These are phyloP conservation scores for Eubucco bourcierii DNA, from an alignment of 2,113 vertebrate genomes.

Conservation along the genomic window DNA sequence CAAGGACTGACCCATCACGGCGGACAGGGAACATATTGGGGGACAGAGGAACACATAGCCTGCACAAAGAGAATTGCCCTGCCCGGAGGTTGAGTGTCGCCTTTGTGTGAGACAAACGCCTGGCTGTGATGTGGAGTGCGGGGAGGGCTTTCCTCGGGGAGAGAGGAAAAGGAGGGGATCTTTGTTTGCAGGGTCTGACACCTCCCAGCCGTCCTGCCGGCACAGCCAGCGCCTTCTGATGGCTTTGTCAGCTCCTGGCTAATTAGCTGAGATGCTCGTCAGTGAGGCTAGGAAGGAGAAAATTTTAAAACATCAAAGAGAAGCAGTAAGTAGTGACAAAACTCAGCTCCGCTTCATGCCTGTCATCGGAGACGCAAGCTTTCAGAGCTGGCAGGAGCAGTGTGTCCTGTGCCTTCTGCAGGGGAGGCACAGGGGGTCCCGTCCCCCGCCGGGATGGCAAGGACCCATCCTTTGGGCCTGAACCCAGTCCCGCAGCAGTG, in stretches of 20 bases:
- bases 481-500: not conserved
- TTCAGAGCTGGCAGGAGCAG: not conserved
- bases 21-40: not conserved
- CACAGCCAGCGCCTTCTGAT: constrained; percentile 44
- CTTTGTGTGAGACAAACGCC: constrained; percentile 55
- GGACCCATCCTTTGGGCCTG: not conserved
- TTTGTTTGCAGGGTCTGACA: constrained; percentile 68
- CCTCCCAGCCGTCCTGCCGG: constrained; percentile 43
- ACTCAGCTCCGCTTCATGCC: not conserved
- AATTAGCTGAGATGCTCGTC: constrained; percentile 46
- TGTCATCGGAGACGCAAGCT: not conserved
- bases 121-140: not conserved
- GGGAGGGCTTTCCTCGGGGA: not conserved
- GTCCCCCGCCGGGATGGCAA: rapidly evolving
- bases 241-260: constrained; percentile 58
- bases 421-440: not conserved
- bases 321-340: constrained; percentile 22
- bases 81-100: not conserved
- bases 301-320: constrained; percentile 44
- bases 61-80: not conserved
- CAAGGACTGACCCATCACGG: not conserved
- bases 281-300: constrained; percentile 6
- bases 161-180: not conserved
- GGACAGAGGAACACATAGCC: not conserved
- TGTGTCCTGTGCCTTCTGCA: not conserved